Percentiles rank a stretch among this genome's conserved stretches.
These are phyloP conservation scores for Macrostomum lignano DNA, from an alignment of 1,140 invertebrate species.

Conservation along the genomic window DNA sequence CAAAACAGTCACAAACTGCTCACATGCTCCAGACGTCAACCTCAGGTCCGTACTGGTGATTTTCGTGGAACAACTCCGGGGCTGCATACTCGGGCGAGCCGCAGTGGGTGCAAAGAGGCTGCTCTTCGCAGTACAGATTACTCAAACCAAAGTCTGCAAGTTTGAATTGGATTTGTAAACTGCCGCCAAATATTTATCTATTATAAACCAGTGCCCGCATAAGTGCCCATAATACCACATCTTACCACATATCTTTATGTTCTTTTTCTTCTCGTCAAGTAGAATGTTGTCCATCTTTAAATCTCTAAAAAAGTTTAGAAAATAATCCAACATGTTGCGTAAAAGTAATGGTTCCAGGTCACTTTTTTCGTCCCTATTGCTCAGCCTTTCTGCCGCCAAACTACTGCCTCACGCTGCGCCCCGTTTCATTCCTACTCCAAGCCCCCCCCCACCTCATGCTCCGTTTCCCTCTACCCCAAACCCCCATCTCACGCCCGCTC, in stretches of 20 bases:
- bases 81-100: constrained; percentile 46
- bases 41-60: constrained; percentile 40
- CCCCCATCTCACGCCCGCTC: too few species aligned
- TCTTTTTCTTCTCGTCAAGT: constrained; percentile 34
- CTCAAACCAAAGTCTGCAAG: constrained; percentile 41
- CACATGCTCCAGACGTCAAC: constrained; percentile 45
- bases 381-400: too few species aligned
- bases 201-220: neutral
- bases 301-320: constrained; percentile 40
- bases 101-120: constrained; percentile 38
- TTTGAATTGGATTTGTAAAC: neutral
- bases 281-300: constrained; percentile 48
- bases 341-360: too few species aligned
- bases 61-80: constrained; percentile 38
- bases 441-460: too few species aligned
- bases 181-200: neutral
- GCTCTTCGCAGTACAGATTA: constrained; percentile 33
- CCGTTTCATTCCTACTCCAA: too few species aligned
- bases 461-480: too few species aligned
- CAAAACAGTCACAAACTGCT: constrained; percentile 17
- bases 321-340: too few species aligned
- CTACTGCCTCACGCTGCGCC: too few species aligned
- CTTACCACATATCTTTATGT: constrained; percentile 40
- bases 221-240: constrained; percentile 1
- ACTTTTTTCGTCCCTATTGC: too few species aligned